Evolutionary conservation across 2,888 invertebrate genomes (phyloP), one percentile per base, ranked within the genome.

Genomic region (Noctua janthina): DNA sequence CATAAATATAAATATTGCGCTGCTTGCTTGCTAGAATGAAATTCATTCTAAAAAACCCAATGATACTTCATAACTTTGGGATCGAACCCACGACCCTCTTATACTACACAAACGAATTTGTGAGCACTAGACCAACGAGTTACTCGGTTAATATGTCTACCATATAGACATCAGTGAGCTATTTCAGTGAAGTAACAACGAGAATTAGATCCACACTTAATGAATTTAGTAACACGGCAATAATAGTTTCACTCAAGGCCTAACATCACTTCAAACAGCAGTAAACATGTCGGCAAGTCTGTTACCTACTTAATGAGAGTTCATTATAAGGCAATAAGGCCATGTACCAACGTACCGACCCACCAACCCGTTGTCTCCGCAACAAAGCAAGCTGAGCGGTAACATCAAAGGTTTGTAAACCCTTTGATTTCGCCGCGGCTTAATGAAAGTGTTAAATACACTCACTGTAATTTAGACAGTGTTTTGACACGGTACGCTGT

Each of bases 401-500:
- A 79, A 90, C 85, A 91, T 92, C 92, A 92, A 92, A 92, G 90
- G 70, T 23, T 75, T 17, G n/a, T 73, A 75, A 74, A 72, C 78
- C 88, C 91, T 92, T 92, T 92, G 92, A 92, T 91, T 74, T 88
- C 73, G 78, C 88, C 90, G 89, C 77, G 46, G 29, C 68, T 74
- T 89, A 88, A 91, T 90, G 87, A 91, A 89, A 89, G 87, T 88
- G 89, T 84, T 87, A 82, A 88, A 89, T 85, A 85, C 86, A 87
- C 81, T 82, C 68, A 29, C 39, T 82, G 78, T 83, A 79, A 85
- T 85, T 83, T 75, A 81, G 69, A 43, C 77, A 71, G 71, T 83
- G 71, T 85, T 85, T 81, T 77, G 78, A 69, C 72, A 72, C 13
- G 59, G 70, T 43, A 66, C 79, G 59, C 35, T 74, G 71, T 80